A percentile compares a stretch with the other conserved stretches of the same genome.
Conservation (phyloP, 2,888 invertebrate genomes). For the Apamea anceps region DNA sequence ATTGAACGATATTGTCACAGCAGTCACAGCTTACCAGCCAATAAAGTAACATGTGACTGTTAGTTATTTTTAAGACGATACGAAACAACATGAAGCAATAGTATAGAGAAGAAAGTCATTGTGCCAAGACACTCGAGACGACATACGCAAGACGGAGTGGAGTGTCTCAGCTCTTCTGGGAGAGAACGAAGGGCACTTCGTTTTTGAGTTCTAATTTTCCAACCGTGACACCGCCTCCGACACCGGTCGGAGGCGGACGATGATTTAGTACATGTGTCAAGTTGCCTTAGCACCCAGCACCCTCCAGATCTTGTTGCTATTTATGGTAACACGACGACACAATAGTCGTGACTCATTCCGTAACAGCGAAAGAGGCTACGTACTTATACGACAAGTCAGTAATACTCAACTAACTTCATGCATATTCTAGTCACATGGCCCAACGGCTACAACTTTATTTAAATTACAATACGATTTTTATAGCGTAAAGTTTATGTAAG, state of each 20-base stretch:
- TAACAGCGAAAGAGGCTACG: constrained; percentile 70
- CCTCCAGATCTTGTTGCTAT: constrained; percentile 80
- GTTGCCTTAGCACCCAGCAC: constrained; percentile 77
- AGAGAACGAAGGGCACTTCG: constrained; percentile 79
- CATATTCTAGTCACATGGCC: constrained; percentile 74
- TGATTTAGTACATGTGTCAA: constrained; percentile 75
- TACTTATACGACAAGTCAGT: constrained; percentile 71
- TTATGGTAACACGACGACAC: constrained; percentile 82
- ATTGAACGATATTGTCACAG: constrained; percentile 71
- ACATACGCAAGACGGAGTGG: constrained; percentile 75
- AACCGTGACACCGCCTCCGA: constrained; percentile 69
- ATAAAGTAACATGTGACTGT: constrained; percentile 69
- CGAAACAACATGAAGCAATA: constrained; percentile 67
- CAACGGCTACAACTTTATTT: constrained; percentile 67
- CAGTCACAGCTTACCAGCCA: constrained; percentile 66
- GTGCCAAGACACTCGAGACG: constrained; percentile 74
- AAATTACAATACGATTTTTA: constrained; percentile 62
- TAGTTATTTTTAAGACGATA: constrained; percentile 67
- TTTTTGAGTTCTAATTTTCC: constrained; percentile 83
- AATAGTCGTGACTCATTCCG: constrained; percentile 80
- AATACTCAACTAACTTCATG: constrained; percentile 76
- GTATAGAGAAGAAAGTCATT: constrained; percentile 64
- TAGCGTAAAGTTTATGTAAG: constrained; percentile 44
- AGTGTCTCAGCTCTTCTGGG: constrained; percentile 72
- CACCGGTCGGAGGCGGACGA: constrained; percentile 67